Conservation (phyloP, 1,140 invertebrate genomes). For the Gryon sp. region DNA sequence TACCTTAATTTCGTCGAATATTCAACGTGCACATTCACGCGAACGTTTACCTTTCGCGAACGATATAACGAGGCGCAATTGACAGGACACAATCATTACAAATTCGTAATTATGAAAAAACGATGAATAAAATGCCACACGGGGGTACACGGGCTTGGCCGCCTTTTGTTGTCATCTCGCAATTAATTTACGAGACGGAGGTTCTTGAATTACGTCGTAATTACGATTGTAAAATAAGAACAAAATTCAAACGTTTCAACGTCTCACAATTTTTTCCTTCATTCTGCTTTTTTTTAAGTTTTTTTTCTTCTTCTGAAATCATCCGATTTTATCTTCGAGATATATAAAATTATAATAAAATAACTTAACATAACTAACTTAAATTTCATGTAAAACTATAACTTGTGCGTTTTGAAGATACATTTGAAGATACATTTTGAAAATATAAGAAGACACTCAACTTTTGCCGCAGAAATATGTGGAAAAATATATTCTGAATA, state of each 20-base stretch:
- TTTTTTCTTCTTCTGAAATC: too few relatives aligned
- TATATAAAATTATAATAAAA: too few relatives aligned
- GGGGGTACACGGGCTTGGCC: slow-evolving; percentile 5
- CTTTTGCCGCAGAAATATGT: too few relatives aligned
- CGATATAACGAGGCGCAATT: slow-evolving; percentile 54
- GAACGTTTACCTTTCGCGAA: slow-evolving; percentile 41
- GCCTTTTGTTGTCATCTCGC: slow-evolving; percentile 35
- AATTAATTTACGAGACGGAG: slow-evolving; percentile 40
- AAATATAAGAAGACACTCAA: too few relatives aligned
- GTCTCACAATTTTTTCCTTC: too few relatives aligned
- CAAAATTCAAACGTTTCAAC: slow-evolving; percentile 3
- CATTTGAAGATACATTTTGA: too few relatives aligned
- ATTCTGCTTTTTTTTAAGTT: slow-evolving; percentile 1
- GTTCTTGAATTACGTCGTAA: slow-evolving; percentile 30
- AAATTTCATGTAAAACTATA: too few relatives aligned
- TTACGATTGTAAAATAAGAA: slow-evolving; percentile 22
- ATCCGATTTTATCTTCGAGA: slow-evolving; percentile 2
- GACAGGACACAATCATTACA: slow-evolving; percentile 59
- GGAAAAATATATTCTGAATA: too few relatives aligned
- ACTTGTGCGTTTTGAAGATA: too few relatives aligned
- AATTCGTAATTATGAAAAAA: slow-evolving; percentile 53
- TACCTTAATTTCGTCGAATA: slow-evolving; percentile 62
- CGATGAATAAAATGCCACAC: slow-evolving; percentile 4
- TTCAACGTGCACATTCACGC: slow-evolving; percentile 47
- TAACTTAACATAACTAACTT: too few relatives aligned